Percentiles rank a stretch among this genome's conserved stretches.
Evolutionary conservation across 2,113 vertebrate species (phyloP).

Genomic region (Gallinago undulata): DNA sequence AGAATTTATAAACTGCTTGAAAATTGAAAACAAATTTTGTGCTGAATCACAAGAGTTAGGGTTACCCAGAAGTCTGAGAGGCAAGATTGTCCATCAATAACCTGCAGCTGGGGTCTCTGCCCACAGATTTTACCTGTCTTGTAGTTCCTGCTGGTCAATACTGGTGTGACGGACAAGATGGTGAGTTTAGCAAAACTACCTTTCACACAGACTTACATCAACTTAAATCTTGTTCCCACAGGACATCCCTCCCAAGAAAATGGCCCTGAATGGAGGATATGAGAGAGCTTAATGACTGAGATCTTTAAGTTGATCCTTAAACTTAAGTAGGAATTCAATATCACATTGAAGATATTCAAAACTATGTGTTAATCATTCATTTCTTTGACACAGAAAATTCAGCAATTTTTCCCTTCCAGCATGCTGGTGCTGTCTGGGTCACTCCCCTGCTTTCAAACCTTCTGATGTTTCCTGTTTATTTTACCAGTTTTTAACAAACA

Average conservation of each 20-base stretch:
- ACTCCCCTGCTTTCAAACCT: background rate
- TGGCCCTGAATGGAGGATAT: background rate
- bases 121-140: background rate
- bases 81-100: background rate
- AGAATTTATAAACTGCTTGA: background rate
- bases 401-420: background rate
- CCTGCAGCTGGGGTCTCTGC: background rate
- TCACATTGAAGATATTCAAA: background rate
- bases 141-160: background rate
- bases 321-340: background rate
- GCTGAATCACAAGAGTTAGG: background rate
- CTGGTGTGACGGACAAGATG: background rate
- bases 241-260: fast-evolving
- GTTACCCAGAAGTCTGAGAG: background rate
- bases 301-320: background rate
- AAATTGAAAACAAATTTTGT: background rate
- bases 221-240: background rate
- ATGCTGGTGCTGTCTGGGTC: background rate
- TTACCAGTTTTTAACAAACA: background rate
- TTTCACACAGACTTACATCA: background rate
- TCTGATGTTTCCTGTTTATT: background rate
- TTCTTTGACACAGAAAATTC: background rate
- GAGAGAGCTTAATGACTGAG: background rate
- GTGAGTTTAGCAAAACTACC: background rate
- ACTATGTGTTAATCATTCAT: background rate